Base-by-base conservation (phyloP, 2,113 vertebrate genomes). In the Piprites chloris region DNA sequence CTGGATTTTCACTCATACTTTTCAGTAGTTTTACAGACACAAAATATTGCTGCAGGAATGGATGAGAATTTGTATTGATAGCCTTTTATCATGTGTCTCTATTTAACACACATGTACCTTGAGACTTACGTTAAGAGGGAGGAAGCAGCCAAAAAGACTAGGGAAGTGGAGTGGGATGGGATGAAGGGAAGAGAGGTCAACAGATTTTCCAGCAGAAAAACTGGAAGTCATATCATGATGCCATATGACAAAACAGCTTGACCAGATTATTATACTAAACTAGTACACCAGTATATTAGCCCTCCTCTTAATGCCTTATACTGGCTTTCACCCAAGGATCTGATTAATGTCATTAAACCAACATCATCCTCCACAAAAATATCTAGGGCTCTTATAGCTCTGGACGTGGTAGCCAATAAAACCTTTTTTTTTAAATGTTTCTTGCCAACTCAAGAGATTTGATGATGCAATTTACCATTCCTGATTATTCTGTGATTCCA, bases 401-500 rank as follows among this genome's bases (percentile, higher is more conserved):
- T 87, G 67, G 44, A 89, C 95, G 85, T 89, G 32, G 46, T 80
- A 91, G 76, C 37, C 28, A 90, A 65, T 88, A 84, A 92, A 96
- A 85, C 33, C 42, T 69, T 35, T 63, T 63, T 62, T 49, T 67
- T 50, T 88, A 35, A 63, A 72, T 49, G 35, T 78, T 95, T 95
- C 85, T 81, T 82, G 78, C 77, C 79, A 93, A 90, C 59, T 21
- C 46, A 75, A 75, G 74, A 81, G 46, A 93, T 93, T n/a, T 95
- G 82, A 67, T 78, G 61, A 80, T 66, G 47, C 53, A 78, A 80
- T 89, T 93, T 77, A 41, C 26, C 55, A 90, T 78, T 96, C 67
- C 39, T 85, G 86, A 95, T 96, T 97, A 97, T 93, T 96, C 75
- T 81, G 55, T 96, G 96, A 93, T 95, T 96, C 91, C 91, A 79